Evolutionary conservation across 2,113 vertebrate species (phyloP), one percentile per base, ranked within the genome.

Genomic region (Dipodomys spectabilis): DNA sequence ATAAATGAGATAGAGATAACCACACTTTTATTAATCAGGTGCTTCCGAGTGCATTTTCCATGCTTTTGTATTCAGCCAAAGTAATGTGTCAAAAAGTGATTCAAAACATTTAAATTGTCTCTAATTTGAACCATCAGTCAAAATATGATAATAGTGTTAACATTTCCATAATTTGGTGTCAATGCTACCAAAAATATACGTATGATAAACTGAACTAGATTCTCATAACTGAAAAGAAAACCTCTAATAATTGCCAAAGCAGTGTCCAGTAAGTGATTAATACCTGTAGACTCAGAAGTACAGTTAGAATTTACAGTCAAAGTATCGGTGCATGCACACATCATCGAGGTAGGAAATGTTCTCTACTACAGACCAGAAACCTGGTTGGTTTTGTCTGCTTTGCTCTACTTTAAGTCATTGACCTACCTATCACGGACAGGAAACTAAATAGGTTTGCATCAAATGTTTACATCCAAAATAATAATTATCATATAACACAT

Each of bases 51-150:
- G 69, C 81, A 84, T 94, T 93, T 96, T 84, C 71, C 79, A 86
- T 88, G 84, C 89, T 94, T 97, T 97, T 94, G 12, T 35, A 86
- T 80, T 95, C 93, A 93, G 90, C 92, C 73, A 97, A 95, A 94
- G 67, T 95, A 86, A 73, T 90, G 16, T 32, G 95, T 88, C 88
- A 96, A 88, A 91, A 95, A 92, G 32, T 83, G 94, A 96, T 96
- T 81, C 62, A 94, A 96, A 97, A 95, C 75, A 92, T 92, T 94
- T 97, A 97, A 96, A 97, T 97, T 97, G 92, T 94, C 91, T 97
- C 95, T 97, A 98, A 98, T 97, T 97, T 98, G 95, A 95, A 95
- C 82, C 95, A 96, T 90, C 91, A 96, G 96, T 97, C 95, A 97
- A 96, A 98, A 96, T 94, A 97, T 83, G 96, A 96, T 92, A 94